Percentiles rank a stretch among this genome's conserved stretches.
Evolutionary conservation across 1,140 invertebrate species (phyloP).

Genomic region (Tyrophagus putrescentiae): DNA sequence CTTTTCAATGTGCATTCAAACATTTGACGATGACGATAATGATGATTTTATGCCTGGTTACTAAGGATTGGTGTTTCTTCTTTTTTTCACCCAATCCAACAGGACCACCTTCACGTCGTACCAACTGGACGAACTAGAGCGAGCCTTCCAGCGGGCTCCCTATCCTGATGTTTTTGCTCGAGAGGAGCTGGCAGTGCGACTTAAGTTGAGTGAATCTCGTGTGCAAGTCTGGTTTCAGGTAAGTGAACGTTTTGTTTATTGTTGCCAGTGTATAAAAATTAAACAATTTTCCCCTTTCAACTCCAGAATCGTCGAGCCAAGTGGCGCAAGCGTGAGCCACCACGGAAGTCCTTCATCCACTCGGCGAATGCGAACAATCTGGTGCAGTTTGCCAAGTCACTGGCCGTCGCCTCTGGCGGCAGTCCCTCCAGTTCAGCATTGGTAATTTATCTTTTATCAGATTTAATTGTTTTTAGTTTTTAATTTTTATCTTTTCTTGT

Average conservation of each 20-base stretch:
- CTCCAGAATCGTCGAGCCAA: slow-evolving; percentile 90
- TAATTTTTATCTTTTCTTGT: neutral
- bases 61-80: slow-evolving; percentile 10
- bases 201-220: slow-evolving; percentile 76
- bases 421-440: neutral
- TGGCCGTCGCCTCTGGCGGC: neutral
- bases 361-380: neutral
- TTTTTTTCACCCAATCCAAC: slow-evolving; percentile 18
- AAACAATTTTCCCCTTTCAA: slow-evolving; percentile 38
- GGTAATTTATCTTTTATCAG: neutral
- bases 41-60: neutral
- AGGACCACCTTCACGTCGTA: slow-evolving; percentile 93
- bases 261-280: neutral
- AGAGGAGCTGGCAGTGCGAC: slow-evolving; percentile 66
- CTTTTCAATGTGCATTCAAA: neutral
- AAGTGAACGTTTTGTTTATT: neutral
- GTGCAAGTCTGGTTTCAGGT: slow-evolving; percentile 53
- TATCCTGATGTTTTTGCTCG: slow-evolving; percentile 92
- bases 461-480: neutral
- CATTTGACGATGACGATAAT: neutral
- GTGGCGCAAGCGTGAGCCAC: slow-evolving; percentile 94
- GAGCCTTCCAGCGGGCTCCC: slow-evolving; percentile 81
- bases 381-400: slow-evolving; percentile 5
- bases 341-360: slow-evolving; percentile 48
- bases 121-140: slow-evolving; percentile 81